phyloP scores from a whole-genome alignment of 1,140 invertebrate species.

The Leptopilina clavipes region DNA sequence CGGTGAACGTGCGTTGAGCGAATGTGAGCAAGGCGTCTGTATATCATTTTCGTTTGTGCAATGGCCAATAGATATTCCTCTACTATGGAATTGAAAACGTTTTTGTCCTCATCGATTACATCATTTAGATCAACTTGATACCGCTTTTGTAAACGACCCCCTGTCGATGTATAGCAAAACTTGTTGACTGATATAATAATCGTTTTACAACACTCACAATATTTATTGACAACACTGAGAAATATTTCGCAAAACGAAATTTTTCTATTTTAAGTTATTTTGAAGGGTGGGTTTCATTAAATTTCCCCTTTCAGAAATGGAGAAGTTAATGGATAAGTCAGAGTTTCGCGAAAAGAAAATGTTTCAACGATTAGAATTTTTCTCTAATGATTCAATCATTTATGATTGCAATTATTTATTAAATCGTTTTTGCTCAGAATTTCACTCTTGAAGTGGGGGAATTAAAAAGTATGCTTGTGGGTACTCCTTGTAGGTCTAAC shows the following conservation, averaged over 20 bases:
- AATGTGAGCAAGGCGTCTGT: constrained; percentile 23
- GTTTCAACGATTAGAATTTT: no score
- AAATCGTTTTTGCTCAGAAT: no score
- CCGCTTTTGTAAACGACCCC: constrained; percentile 11
- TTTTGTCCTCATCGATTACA: constrained; percentile 37
- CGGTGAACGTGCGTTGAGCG: constrained; percentile 44
- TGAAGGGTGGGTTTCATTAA: no score
- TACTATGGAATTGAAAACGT: constrained; percentile 40
- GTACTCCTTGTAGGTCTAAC: no score
- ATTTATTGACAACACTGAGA: neutral
- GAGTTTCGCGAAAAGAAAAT: no score
- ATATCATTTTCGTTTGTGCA: constrained; percentile 38
- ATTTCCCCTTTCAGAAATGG: no score
- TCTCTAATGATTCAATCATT: no score
- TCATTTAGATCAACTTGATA: constrained; percentile 39
- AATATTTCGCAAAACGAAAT: neutral
- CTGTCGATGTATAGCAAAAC: neutral
- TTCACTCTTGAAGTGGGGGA: no score
- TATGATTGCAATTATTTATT: no score
- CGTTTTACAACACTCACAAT: neutral
- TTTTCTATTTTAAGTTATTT: neutral
- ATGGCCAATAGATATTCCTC: constrained; percentile 3
- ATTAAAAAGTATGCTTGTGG: neutral
- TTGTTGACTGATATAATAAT: neutral
- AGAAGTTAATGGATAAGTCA: no score